Evolutionary conservation across 2,888 invertebrate genomes (phyloP).

Genomic region (Geophilus truncorum): DNA sequence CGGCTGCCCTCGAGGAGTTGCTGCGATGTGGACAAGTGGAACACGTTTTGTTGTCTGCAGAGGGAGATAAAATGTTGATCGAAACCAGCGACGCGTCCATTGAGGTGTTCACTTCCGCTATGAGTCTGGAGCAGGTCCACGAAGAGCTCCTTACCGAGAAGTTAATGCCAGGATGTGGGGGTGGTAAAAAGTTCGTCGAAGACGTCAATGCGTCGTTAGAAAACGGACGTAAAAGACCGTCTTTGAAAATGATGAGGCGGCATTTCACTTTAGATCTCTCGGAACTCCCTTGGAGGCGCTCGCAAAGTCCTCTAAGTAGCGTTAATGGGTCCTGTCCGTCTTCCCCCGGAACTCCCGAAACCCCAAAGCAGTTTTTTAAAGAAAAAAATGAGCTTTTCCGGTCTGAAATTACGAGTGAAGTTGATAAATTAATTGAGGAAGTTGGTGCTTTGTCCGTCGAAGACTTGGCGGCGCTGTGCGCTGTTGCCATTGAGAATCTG

Average conservation of each 20-base stretch:
- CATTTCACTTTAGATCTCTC: conserved; percentile 30
- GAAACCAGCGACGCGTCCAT: background rate
- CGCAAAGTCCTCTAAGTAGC: background rate
- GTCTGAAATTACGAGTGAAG: background rate
- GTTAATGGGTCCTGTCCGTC: background rate
- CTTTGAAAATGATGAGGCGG: background rate
- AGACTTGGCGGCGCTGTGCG: background rate
- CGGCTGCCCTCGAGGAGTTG: conserved; percentile 67
- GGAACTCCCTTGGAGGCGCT: background rate
- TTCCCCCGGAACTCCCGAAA: background rate
- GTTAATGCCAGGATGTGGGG: conserved; percentile 36
- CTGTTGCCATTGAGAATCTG: background rate
- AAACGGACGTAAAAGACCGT: background rate
- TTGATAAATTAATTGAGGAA: background rate
- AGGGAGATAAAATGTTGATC: conserved; percentile 35
- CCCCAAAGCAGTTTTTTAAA: background rate
- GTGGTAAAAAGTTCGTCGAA: conserved; percentile 29
- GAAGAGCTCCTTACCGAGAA: conserved; percentile 36
- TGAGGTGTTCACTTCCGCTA: conserved; percentile 10
- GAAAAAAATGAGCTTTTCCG: background rate
- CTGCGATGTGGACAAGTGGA: conserved; percentile 70
- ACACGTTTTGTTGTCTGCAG: conserved; percentile 64
- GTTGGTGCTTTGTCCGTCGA: background rate
- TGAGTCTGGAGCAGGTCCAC: conserved; percentile 36
- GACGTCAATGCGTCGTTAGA: background rate